These are phyloP conservation scores for Oriolus oriolus DNA, from an alignment of 2,113 vertebrate species.

Conservation along the genomic window DNA sequence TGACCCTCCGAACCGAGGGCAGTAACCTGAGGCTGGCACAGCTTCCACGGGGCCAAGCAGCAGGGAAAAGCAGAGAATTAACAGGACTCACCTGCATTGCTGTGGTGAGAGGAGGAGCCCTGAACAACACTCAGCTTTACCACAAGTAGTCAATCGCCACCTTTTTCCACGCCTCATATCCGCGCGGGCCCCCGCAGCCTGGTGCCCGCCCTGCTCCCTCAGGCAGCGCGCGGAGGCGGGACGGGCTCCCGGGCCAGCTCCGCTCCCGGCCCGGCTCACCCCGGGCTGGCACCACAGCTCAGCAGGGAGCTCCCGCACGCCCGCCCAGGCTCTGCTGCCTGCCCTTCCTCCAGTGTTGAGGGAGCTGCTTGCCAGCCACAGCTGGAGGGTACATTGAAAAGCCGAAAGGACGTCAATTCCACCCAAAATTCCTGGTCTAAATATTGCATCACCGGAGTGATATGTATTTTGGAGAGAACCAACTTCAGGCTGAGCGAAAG, in stretches of 20 bases:
- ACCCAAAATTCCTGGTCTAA: neutral
- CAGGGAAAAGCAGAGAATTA: neutral
- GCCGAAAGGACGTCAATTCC: neutral
- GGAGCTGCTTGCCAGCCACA: neutral
- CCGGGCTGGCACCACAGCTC: neutral
- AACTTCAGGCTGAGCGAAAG: neutral
- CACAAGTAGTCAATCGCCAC: neutral
- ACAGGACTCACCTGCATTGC: neutral
- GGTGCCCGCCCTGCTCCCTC: neutral
- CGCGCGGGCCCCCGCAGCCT: neutral
- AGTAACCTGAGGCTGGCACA: neutral
- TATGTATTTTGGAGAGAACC: neutral
- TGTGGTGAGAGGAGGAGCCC: neutral
- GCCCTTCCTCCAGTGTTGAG: neutral
- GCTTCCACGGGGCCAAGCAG: rapidly evolving
- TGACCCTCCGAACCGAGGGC: rapidly evolving
- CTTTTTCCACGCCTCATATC: rapidly evolving
- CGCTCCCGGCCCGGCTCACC: neutral
- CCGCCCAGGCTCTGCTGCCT: neutral
- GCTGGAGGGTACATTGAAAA: neutral
- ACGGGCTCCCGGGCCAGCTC: neutral
- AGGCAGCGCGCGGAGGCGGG: neutral
- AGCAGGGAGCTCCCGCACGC: neutral
- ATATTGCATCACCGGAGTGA: neutral
- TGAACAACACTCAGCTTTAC: neutral